These are phyloP conservation scores for Lycia hirtaria DNA, from an alignment of 2,888 invertebrate genomes.

Conservation along the genomic window DNA sequence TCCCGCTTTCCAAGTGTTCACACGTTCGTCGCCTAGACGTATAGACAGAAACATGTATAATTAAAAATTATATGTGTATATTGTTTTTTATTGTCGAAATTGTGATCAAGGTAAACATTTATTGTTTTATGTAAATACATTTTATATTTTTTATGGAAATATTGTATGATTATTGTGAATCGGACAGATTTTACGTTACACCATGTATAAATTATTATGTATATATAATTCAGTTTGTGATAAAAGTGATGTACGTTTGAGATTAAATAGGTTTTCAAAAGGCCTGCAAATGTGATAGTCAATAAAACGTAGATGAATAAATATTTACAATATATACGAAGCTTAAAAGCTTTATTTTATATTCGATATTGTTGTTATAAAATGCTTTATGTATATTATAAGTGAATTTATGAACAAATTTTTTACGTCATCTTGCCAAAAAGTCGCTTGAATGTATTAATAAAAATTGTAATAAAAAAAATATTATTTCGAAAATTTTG, in stretches of 20 bases:
- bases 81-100: too few relatives aligned
- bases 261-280: conserved; percentile 51
- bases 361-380: conserved; percentile 37
- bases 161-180: too few relatives aligned
- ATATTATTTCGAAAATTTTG: neutral
- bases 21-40: too few relatives aligned
- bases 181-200: neutral
- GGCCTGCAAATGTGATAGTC: conserved; percentile 57
- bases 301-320: conserved; percentile 42
- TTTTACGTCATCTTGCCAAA: conserved; percentile 17
- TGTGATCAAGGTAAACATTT: neutral
- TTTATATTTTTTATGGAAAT: too few relatives aligned
- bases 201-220: conserved; percentile 19
- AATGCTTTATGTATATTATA: neutral
- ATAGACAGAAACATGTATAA: too few relatives aligned
- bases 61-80: too few relatives aligned
- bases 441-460: conserved; percentile 11
- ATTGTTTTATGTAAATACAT: too few relatives aligned
- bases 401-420: conserved; percentile 8
- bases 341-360: conserved; percentile 42
- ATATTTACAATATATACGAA: conserved; percentile 26
- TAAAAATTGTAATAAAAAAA: conserved; percentile 24
- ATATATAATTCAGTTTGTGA: conserved; percentile 27
- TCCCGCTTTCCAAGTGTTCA: too few relatives aligned
- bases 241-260: conserved; percentile 40